Conservation (phyloP, 2,888 invertebrate genomes). For the Gibbula magus region DNA sequence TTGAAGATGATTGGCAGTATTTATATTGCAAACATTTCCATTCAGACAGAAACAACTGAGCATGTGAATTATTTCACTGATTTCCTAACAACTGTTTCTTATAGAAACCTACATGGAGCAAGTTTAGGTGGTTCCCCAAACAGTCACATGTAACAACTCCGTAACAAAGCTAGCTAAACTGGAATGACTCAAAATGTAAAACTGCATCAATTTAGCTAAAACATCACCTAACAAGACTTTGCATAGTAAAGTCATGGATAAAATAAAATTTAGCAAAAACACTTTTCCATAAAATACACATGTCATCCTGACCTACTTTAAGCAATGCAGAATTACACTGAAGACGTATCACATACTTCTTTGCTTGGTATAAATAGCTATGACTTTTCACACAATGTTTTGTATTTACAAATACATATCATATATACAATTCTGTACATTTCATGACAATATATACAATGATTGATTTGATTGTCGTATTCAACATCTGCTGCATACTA, state of each 20-base stretch:
- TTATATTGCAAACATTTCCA: too few species aligned
- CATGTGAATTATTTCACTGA: too few species aligned
- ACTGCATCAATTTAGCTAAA: neutral
- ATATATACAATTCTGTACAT: conserved; percentile 5
- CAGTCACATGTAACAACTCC: too few species aligned
- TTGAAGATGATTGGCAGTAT: too few species aligned
- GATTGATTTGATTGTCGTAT: conserved; percentile 7
- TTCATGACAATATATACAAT: conserved; percentile 6
- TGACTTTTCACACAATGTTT: neutral
- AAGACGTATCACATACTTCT: conserved; percentile 12
- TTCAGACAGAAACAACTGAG: too few species aligned
- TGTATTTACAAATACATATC: neutral
- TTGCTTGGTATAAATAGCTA: conserved; percentile 14
- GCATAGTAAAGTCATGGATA: neutral
- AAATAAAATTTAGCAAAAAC: neutral
- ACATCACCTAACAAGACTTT: neutral
- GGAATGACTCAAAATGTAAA: neutral
- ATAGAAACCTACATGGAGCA: too few species aligned
- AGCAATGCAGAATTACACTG: neutral
- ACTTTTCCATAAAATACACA: neutral
- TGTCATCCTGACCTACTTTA: neutral
- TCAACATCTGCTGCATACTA: neutral
- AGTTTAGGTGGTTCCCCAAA: too few species aligned
- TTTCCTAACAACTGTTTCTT: too few species aligned
- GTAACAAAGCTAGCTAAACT: neutral